Evolutionary conservation across 2,113 vertebrate genomes (phyloP), one percentile per base, ranked within the genome.

Genomic region (Zapornia atra): DNA sequence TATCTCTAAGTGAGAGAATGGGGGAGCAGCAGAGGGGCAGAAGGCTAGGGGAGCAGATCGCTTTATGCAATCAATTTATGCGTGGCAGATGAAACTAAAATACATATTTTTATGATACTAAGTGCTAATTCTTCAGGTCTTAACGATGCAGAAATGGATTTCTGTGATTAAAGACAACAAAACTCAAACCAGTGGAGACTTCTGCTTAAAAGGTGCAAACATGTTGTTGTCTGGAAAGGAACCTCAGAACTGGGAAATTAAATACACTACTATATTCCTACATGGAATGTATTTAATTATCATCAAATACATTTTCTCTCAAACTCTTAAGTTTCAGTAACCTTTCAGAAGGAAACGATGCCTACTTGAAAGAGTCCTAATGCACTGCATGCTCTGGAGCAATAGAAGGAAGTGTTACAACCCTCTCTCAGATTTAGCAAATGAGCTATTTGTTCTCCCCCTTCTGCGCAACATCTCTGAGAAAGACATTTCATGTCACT

Each of bases 111-210:
- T 92, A 94, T 79, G 89, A 82, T 63, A 82, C 59, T 96, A 91
- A 95, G 87, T 85, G 93, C 87, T 95, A 96, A 95, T 95, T 96
- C 70, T 92, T 96, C 66, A 85, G 53, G 26, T 87, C 94, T 91
- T 96, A 97, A 96, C 96, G 91, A 59, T 80, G 50, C 44, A 46
- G 40, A 6, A 6, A 34, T 75, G 73, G 78, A 64, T 94, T 85
- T 94, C 48, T 59, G 80, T 94, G 91, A 96, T 93, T 90, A 95
- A 96, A 93, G 88, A 95, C 68, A 60, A 40, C 84, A 92, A 97
- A 94, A 96, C 29, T 68, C 82, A 88, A 92, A 64, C 53, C 85
- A 93, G 42, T 3, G 2, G 76, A 87, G 79, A 90, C 68, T 82
- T 90, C 76, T 88, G 19, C 79, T 90, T 81, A 78, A 92, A 96